Conservation (phyloP, 2,888 invertebrate genomes). For the Apamea crenata region DNA sequence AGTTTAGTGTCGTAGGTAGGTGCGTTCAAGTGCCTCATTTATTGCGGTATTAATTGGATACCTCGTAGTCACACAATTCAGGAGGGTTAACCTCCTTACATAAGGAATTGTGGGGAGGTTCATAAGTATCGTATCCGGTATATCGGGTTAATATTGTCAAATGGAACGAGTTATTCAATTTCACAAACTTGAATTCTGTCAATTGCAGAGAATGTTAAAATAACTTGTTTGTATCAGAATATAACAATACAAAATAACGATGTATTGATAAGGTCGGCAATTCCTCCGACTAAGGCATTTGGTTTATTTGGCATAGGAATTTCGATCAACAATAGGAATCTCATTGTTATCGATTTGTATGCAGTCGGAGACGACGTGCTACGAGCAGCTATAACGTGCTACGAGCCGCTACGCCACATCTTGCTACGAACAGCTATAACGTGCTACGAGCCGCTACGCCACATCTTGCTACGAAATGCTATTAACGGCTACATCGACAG, state of each 20-base stretch:
- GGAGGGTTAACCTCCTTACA: not conserved
- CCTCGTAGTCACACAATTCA: not conserved
- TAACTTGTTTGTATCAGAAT: not conserved
- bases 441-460: too few species aligned
- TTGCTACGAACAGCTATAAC: too few species aligned
- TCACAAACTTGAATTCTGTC: not conserved
- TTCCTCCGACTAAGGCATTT: not conserved
- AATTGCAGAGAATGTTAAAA: not conserved
- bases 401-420: too few species aligned
- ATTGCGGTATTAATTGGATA: not conserved
- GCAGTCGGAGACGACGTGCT: not conserved
- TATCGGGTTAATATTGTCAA: not conserved
- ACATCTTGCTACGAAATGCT: not conserved
- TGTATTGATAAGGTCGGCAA: not conserved
- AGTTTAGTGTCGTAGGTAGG: too few species aligned
- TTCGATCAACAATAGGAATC: not conserved
- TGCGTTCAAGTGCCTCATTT: not conserved
- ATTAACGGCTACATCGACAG: not conserved
- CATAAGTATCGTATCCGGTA: too few species aligned
- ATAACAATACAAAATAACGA: not conserved
- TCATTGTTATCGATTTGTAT: constrained; percentile 10
- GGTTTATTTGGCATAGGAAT: not conserved
- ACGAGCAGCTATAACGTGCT: too few species aligned
- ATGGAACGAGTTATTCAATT: not conserved
- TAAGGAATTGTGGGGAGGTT: too few species aligned